These are phyloP conservation scores for Macaria liturata DNA, from an alignment of 2,888 invertebrate genomes.

Conservation along the genomic window DNA sequence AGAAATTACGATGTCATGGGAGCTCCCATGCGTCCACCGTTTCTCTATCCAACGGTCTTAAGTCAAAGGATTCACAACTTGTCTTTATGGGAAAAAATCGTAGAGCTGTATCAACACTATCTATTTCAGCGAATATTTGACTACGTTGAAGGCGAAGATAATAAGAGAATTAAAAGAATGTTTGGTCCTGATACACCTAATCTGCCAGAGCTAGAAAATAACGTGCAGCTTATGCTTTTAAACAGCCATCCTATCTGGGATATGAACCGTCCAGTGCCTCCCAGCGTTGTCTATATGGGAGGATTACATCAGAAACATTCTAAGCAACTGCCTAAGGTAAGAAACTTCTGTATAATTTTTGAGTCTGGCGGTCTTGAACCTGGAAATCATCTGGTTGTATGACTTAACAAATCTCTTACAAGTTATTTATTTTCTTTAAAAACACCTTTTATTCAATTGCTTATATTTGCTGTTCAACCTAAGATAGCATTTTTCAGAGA, in stretches of 20 bases:
- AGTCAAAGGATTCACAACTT: slow-evolving; percentile 21
- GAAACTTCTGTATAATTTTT: background rate
- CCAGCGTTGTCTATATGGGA: slow-evolving; percentile 60
- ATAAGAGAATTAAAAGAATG: slow-evolving; percentile 32
- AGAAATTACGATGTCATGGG: slow-evolving; percentile 24
- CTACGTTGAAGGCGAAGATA: slow-evolving; percentile 15
- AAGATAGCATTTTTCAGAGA: background rate
- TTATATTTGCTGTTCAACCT: no score
- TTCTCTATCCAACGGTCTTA: slow-evolving; percentile 17
- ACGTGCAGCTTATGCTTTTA: slow-evolving; percentile 49
- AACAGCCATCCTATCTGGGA: slow-evolving; percentile 62
- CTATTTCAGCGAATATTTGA: slow-evolving; percentile 12
- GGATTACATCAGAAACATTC: slow-evolving; percentile 57
- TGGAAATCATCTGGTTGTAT: no score
- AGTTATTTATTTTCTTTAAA: no score
- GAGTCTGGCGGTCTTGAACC: no score
- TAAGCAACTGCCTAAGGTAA: slow-evolving; percentile 61
- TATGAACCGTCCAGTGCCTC: slow-evolving; percentile 57
- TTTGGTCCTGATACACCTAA: slow-evolving; percentile 39
- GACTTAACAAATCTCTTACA: no score
- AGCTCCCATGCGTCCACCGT: slow-evolving; percentile 15
- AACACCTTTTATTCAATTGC: no score
- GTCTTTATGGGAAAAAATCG: slow-evolving; percentile 24
- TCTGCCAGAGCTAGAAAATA: slow-evolving; percentile 35
- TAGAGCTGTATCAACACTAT: slow-evolving; percentile 22